Conservation (phyloP, 2,888 invertebrate species). For the Pilophorus perplexus region DNA sequence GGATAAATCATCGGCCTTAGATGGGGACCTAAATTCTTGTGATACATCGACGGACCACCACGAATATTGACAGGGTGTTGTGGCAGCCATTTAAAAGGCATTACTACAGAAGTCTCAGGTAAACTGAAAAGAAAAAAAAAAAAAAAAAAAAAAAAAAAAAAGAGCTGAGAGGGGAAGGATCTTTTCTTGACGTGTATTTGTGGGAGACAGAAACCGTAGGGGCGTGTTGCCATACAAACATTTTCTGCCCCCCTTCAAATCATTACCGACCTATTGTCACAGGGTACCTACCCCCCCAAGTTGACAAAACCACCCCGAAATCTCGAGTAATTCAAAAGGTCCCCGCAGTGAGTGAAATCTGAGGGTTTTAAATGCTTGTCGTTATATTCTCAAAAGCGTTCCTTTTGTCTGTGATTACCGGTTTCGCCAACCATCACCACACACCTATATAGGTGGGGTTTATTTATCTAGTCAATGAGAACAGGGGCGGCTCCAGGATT, state of each 20-base stretch:
- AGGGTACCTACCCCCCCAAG: neutral
- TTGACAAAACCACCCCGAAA: neutral
- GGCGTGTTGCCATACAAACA: slow-evolving; percentile 24
- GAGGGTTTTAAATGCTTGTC: slow-evolving; percentile 27
- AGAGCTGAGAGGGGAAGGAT: neutral
- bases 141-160: neutral
- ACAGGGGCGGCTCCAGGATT: no score
- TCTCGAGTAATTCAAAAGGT: slow-evolving; percentile 10
- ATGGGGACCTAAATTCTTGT: no score
- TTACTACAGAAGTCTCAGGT: slow-evolving; percentile 28
- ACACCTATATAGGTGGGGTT: no score
- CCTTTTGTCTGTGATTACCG: no score
- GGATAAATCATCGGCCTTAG: slow-evolving; percentile 1
- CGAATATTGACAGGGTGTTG: slow-evolving; percentile 23
- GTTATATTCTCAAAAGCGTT: no score
- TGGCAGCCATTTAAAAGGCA: slow-evolving; percentile 32
- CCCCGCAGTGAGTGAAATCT: slow-evolving; percentile 26
- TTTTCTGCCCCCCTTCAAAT: slow-evolving; percentile 17
- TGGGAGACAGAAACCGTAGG: slow-evolving; percentile 13
- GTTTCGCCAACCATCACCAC: no score
- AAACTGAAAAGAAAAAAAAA: no score
- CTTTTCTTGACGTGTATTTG: slow-evolving; percentile 10
- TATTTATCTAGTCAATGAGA: no score
- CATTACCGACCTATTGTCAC: slow-evolving; percentile 33
- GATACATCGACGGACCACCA: slow-evolving; percentile 20